Percentiles rank a stretch among this genome's conserved stretches.
Evolutionary conservation across 2,113 vertebrate species (phyloP).

Genomic region (Phalacrocorax aristotelis): DNA sequence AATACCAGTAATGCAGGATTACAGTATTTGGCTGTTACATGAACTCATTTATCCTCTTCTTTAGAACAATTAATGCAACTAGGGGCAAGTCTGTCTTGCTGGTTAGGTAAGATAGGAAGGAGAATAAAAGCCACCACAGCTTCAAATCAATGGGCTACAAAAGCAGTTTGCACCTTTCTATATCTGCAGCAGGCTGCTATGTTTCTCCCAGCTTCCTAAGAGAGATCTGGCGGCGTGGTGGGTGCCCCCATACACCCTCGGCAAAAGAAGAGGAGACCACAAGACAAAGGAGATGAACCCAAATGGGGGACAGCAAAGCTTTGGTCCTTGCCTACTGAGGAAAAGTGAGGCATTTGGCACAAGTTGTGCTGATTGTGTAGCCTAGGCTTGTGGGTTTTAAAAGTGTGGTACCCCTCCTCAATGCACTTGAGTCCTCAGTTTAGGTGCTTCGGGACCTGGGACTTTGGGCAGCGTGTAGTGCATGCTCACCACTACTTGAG

Average conservation of each 20-base stretch:
- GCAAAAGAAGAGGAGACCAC: background rate
- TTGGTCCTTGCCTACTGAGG: background rate
- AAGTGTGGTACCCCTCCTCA: background rate
- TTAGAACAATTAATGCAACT: background rate
- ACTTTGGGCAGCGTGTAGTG: background rate
- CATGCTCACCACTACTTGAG: background rate
- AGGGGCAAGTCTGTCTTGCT: background rate
- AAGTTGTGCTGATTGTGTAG: background rate
- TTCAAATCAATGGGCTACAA: background rate
- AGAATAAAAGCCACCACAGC: background rate
- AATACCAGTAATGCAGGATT: background rate
- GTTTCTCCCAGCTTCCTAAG: background rate
- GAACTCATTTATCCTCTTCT: background rate
- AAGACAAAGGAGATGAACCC: background rate
- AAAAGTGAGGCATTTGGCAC: background rate
- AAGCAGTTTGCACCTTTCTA: background rate
- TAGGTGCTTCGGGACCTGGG: background rate
- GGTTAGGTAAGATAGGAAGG: background rate
- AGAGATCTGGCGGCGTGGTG: background rate
- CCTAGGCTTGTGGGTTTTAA: background rate
- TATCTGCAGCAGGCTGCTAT: background rate
- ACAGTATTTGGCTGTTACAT: background rate
- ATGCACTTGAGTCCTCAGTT: background rate
- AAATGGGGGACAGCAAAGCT: background rate
- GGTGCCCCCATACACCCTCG: background rate